Conservation (phyloP, 2,113 vertebrate species). For the Danionella cerebrum region DNA sequence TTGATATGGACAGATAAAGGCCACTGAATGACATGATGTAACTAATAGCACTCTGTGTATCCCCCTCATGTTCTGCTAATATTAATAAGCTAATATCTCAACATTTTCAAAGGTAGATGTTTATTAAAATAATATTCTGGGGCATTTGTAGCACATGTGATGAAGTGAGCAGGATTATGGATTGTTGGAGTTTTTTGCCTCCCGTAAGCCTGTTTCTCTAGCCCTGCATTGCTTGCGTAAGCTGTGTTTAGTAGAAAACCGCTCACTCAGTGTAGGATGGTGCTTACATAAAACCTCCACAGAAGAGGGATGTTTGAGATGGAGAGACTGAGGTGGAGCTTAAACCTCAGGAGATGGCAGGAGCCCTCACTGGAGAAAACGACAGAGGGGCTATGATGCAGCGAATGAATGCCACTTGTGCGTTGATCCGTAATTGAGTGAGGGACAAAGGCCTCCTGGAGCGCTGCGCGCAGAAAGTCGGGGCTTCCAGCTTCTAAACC, state of each 20-base stretch:
- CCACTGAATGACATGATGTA: no score
- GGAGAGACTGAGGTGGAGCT: not conserved
- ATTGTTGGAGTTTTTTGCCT: conserved; percentile 4
- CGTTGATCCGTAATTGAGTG: conserved; percentile 50
- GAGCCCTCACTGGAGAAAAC: not conserved
- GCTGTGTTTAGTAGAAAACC: not conserved
- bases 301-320: not conserved
- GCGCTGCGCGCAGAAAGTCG: conserved; percentile 22
- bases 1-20: no score
- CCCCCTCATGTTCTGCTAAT: no score
- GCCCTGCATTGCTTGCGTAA: not conserved
- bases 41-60: no score
- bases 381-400: conserved; percentile 17
- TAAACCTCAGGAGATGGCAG: conserved; percentile 1
- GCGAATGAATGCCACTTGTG: conserved; percentile 47
- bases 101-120: no score
- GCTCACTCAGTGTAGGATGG: not conserved
- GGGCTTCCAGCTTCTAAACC: conserved; percentile 1
- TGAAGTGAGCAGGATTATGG: conserved; percentile 12
- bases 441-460: conserved; percentile 48
- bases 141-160: no score
- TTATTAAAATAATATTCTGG: no score
- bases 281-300: conserved; percentile 10
- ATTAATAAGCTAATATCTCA: not conserved
- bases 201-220: not conserved